Conservation (phyloP, 1,140 invertebrate genomes). For the Ephestia elutella region DNA sequence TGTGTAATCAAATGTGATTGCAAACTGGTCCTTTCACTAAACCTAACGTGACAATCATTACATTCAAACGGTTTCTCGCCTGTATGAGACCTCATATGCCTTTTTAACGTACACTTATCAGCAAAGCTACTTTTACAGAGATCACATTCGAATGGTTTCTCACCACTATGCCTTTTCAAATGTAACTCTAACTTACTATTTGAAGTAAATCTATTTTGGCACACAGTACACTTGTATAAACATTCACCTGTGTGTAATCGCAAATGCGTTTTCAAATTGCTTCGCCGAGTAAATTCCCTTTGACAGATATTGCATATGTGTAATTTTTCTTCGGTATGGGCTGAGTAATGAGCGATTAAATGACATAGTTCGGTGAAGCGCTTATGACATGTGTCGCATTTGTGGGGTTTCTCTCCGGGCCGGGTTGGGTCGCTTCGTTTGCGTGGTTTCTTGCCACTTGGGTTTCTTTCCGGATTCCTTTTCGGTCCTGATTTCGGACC, state of each 20-base stretch:
- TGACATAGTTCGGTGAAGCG: not conserved
- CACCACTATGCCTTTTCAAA: not conserved
- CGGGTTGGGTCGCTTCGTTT: not conserved
- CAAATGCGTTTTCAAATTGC: not conserved
- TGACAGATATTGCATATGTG: not conserved
- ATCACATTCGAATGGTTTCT: not conserved
- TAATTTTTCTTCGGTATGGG: not conserved
- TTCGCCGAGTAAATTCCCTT: not conserved
- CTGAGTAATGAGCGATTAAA: not conserved
- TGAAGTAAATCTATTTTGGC: not conserved
- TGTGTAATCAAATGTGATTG: not conserved
- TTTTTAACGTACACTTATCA: not conserved
- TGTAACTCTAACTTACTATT: not conserved
- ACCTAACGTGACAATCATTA: not conserved
- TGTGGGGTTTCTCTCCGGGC: not conserved
- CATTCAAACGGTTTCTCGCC: not conserved
- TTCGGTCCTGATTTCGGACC: not conserved
- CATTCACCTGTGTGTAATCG: not conserved
- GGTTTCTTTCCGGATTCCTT: not conserved
- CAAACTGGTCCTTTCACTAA: not conserved
- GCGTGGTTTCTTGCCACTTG: not conserved
- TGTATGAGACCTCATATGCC: not conserved
- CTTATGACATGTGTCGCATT: not conserved
- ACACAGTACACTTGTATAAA: not conserved
- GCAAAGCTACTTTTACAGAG: not conserved